Evolutionary conservation across 2,888 invertebrate species (phyloP), one percentile per base, ranked within the genome.

Genomic region (Trilocha varians): DNA sequence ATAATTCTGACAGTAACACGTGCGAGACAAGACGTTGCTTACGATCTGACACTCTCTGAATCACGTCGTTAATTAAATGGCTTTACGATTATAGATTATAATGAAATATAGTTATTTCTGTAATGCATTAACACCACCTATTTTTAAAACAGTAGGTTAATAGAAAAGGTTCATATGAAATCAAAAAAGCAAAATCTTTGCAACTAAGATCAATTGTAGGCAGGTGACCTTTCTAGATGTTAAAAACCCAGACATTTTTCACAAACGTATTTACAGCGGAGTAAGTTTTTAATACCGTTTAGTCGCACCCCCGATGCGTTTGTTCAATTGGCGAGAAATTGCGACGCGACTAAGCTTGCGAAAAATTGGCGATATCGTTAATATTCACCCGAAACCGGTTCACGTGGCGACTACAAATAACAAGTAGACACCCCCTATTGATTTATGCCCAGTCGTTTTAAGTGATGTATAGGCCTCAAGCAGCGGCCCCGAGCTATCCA

Each of bases 361-460:
- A 79, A 85, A 84, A 85, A 85, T 85, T 83, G 85, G 77, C 80
- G 83, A 83, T 84, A 84, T 83, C 79, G 82, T 84, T 85, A 85
- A 85, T 85, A 85, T 84, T 85, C 84, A 84, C 79, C 85, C 78
- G 77, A 83, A 83, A 82, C 78, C 69, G 76, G 73, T 77, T 79
- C 79, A 82, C 83, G 80, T 79, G 78, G 82, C 76, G 79, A 80
- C 84, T 79, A 78, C 82, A 80, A 84, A 83, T 83, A 83, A 84
- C 82, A 70, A 76, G 74, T 67, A 70, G 78, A 78, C 78, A 73
- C 63, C 66, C 70, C 64, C 77, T 65, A 73, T 78, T 74, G 79
- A 85, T 84, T 84, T 85, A 84, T 82, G 75, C 65, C 68, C 72
- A 70, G 79, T 78, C 84, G 80, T 73, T 78, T 78, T 79, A 78